Evolutionary conservation across 2,113 vertebrate species (phyloP).

Genomic region (Tupaia chinensis): DNA sequence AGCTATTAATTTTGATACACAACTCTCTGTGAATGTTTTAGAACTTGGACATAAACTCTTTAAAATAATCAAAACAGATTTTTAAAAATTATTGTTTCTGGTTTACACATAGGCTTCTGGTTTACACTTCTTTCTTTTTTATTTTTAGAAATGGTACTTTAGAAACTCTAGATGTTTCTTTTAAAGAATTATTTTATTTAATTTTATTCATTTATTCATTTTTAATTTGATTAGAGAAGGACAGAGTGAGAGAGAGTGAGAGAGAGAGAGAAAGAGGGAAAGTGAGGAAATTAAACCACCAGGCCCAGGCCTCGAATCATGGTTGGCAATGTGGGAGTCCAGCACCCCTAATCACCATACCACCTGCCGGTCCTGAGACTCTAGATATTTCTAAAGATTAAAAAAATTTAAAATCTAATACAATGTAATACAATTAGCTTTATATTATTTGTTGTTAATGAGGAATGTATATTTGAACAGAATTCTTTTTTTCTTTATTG

Average conservation of each 20-base stretch:
- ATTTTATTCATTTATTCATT: no score
- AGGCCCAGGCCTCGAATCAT: no score
- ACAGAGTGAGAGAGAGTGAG: no score
- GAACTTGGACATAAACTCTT: slow-evolving; percentile 25
- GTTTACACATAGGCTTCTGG: no score
- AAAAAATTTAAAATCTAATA: slow-evolving; percentile 32
- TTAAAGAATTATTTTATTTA: no score
- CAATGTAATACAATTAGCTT: background rate
- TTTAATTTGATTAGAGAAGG: no score
- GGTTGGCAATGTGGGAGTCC: no score
- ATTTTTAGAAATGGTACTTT: slow-evolving; percentile 16
- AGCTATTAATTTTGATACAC: slow-evolving; percentile 38
- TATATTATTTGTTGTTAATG: background rate
- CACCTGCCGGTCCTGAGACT: background rate
- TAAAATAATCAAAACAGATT: slow-evolving; percentile 48
- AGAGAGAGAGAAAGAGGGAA: no score
- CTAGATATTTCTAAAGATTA: background rate
- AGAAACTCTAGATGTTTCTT: background rate
- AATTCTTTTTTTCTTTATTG: background rate
- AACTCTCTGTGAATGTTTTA: background rate
- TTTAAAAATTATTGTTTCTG: background rate
- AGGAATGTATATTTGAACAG: background rate
- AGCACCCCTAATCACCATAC: no score
- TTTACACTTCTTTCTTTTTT: background rate
- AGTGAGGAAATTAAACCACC: no score